Base-by-base conservation (phyloP, 2,113 vertebrate species). In the Eulemur macaco region DNA sequence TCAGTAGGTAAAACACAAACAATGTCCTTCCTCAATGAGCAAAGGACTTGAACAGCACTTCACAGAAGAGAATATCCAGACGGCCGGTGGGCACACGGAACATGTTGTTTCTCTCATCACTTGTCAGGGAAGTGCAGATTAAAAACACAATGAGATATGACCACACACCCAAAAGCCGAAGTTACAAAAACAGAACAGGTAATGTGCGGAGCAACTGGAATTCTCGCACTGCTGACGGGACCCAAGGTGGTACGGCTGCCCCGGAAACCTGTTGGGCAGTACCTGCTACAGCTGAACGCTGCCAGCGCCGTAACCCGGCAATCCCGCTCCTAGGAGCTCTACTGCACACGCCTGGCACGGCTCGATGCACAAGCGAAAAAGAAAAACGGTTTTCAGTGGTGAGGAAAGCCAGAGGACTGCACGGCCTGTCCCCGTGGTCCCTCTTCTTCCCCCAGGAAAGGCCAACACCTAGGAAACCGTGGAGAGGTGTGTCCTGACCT, bases 331-430 rank as follows among this genome's bases (percentile, higher is more conserved):
- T 13, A 39, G 25, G 42, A 58, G 45, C 37, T 6, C 58, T 34
- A 8, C 63, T 39, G 18, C 23, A 14, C 6, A 3, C 0, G 14
- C 1, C 37, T 37, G 11, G 7, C 7, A 15, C 0, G 56, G 3
- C 27, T 73, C 39, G 29, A 12, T n/a, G 29, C 54, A 63, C 83
- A 77, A 47, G 34, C 29, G 14, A 29, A 71, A 42, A 54, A 64
- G 42, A 4, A 87, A 37, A 27, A 54, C 8, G 34, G n/a, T 27
- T 64, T 52, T 29, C 2, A 10, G 20, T 18, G 31, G 60, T 18
- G 47, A 77, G 56, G n/a, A 37, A 69, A 39, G 74, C 37, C 7
- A 5, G 15, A 45, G 4, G 37, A 45, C 39, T 20, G 15, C 23
- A 27, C 17, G 42, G 50, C 45, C 8, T 58, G 47, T 37, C 31